Evolutionary conservation across 2,113 vertebrate species (phyloP).

Genomic region (Megalops atlanticus): DNA sequence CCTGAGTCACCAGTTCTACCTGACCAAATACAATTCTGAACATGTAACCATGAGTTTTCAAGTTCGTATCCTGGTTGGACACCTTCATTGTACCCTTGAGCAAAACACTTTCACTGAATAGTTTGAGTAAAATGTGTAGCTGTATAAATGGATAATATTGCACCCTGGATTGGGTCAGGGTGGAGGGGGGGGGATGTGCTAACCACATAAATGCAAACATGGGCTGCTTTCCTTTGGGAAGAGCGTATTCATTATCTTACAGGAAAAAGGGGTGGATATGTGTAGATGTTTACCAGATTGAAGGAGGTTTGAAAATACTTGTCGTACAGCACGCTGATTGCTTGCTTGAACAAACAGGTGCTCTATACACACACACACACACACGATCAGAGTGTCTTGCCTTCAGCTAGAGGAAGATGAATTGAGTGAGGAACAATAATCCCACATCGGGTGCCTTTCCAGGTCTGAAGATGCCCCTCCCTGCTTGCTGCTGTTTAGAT

Average conservation of each 20-base stretch:
- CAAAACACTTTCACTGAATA: too few relatives aligned
- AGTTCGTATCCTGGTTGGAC: too few relatives aligned
- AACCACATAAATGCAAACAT: too few relatives aligned
- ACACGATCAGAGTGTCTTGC: not conserved
- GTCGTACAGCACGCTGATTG: not conserved
- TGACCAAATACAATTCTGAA: too few relatives aligned
- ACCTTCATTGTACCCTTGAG: too few relatives aligned
- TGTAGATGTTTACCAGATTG: not conserved
- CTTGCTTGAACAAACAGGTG: not conserved
- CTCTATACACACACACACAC: not conserved
- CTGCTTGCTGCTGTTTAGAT: not conserved
- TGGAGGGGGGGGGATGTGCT: too few relatives aligned
- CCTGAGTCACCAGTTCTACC: too few relatives aligned
- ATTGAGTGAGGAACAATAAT: not conserved
- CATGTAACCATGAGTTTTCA: too few relatives aligned
- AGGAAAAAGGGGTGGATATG: not conserved
- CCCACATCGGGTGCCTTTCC: not conserved
- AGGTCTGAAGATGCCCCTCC: not conserved
- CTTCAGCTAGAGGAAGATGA: not conserved
- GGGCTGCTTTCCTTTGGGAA: too few relatives aligned
- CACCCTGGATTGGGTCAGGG: too few relatives aligned
- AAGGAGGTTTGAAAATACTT: not conserved
- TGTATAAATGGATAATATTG: too few relatives aligned
- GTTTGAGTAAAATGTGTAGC: too few relatives aligned
- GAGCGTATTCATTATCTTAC: not conserved